Conservation (phyloP, 2,888 invertebrate genomes). For the Zootermopsis nevadensis region DNA sequence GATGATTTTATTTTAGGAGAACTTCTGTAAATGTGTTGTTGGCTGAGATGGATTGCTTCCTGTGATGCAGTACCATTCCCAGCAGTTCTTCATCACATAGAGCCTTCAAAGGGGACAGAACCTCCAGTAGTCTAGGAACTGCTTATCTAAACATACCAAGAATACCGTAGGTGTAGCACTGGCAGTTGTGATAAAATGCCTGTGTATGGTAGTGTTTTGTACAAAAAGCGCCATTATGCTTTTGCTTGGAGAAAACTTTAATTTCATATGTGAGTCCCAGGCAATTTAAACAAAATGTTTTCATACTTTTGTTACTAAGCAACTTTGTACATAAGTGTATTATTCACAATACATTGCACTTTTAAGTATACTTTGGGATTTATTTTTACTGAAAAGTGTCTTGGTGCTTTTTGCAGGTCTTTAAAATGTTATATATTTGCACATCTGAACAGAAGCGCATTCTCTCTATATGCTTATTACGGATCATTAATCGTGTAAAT, state of each 20-base stretch:
- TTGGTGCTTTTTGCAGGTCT: neutral
- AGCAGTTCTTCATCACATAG: neutral
- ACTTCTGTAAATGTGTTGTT: too few relatives aligned
- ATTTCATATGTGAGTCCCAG: neutral
- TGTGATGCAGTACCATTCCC: neutral
- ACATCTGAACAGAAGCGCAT: neutral
- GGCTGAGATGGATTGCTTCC: too few relatives aligned
- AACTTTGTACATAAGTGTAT: conserved; percentile 7
- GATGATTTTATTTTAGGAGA: too few relatives aligned
- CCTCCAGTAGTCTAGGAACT: neutral
- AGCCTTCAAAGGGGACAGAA: neutral
- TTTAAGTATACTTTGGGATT: neutral
- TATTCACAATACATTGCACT: conserved; percentile 12
- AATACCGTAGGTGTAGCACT: neutral
- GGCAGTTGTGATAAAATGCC: neutral
- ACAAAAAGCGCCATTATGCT: conserved; percentile 35
- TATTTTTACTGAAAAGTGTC: neutral
- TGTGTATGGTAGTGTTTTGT: conserved; percentile 30
- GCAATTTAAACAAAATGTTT: conserved; percentile 17
- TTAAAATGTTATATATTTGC: neutral
- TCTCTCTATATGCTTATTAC: too few relatives aligned
- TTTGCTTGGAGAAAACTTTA: conserved; percentile 25
- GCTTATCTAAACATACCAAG: too few relatives aligned
- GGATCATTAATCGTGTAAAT: neutral
- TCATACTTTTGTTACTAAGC: conserved; percentile 38